Conservation (phyloP, 1,140 invertebrate species). For the Drosophila varians region DNA sequence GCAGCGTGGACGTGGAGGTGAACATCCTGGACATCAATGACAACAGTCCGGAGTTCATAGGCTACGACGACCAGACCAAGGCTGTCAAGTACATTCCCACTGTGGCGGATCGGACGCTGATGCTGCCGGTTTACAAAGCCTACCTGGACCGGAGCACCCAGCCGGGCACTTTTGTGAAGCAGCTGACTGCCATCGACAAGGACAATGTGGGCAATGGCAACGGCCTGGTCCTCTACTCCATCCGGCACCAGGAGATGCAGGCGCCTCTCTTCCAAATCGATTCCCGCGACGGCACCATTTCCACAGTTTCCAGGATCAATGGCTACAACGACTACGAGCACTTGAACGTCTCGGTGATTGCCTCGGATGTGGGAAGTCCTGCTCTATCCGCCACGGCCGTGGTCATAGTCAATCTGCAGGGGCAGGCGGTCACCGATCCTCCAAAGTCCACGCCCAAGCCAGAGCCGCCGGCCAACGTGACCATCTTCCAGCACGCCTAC, state of each 20-base stretch:
- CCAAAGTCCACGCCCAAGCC: conserved; percentile 52
- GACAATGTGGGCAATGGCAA: conserved; percentile 93
- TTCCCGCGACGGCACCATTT: conserved; percentile 91
- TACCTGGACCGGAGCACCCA: conserved; percentile 88
- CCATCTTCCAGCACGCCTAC: conserved; percentile 89
- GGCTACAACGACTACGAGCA: conserved; percentile 86
- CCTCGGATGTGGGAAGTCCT: conserved; percentile 92
- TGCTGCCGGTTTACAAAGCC: conserved; percentile 88
- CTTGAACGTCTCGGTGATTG: conserved; percentile 90
- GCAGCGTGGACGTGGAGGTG: conserved; percentile 90
- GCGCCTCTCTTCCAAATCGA: conserved; percentile 90
- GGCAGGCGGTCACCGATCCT: conserved; percentile 86
- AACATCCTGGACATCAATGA: conserved; percentile 93
- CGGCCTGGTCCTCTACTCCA: conserved; percentile 90
- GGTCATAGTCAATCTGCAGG: conserved; percentile 87
- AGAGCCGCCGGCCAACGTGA: conserved; percentile 58
- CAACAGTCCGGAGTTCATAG: conserved; percentile 89
- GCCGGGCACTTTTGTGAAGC: conserved; percentile 88
- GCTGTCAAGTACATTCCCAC: conserved; percentile 66
- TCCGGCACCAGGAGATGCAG: conserved; percentile 86
- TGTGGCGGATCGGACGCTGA: conserved; percentile 58
- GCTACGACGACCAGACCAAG: conserved; percentile 86
- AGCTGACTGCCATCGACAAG: conserved; percentile 92
- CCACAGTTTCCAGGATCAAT: conserved; percentile 87
- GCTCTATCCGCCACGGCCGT: conserved; percentile 91